Conservation (phyloP, 2,113 vertebrate genomes). For the Aramus guarauna region DNA sequence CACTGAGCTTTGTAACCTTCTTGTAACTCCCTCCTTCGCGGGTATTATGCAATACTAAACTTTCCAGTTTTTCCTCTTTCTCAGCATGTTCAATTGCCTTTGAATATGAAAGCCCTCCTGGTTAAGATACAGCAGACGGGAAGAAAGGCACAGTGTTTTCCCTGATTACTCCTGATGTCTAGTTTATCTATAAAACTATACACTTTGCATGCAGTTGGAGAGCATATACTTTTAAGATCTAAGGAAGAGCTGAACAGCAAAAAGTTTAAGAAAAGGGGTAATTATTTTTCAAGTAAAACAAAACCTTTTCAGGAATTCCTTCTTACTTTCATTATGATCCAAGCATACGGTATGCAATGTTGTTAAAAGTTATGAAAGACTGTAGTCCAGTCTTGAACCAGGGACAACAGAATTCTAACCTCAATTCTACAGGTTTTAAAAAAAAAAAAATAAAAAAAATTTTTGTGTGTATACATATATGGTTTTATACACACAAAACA, state of each 20-base stretch:
- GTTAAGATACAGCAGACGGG: background rate
- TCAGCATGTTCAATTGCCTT: background rate
- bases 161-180: background rate
- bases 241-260: background rate
- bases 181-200: background rate
- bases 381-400: background rate
- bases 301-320: background rate
- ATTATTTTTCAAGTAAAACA: background rate
- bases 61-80: background rate
- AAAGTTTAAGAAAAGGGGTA: background rate
- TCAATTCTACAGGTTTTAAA: background rate
- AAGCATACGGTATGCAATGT: conserved; percentile 62
- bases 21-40: background rate
- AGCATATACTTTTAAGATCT: background rate
- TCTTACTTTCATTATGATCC: conserved; percentile 50
- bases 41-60: background rate
- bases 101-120: background rate
- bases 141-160: background rate
- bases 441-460: too few relatives aligned
- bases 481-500: background rate
- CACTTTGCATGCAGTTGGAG: background rate
- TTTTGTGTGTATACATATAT: background rate
- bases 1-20: background rate
- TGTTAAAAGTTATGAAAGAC: conserved; percentile 70
- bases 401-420: background rate